Evolutionary conservation across 2,888 invertebrate species (phyloP), one percentile per base, ranked within the genome.

Genomic region (Belgica antarctica): DNA sequence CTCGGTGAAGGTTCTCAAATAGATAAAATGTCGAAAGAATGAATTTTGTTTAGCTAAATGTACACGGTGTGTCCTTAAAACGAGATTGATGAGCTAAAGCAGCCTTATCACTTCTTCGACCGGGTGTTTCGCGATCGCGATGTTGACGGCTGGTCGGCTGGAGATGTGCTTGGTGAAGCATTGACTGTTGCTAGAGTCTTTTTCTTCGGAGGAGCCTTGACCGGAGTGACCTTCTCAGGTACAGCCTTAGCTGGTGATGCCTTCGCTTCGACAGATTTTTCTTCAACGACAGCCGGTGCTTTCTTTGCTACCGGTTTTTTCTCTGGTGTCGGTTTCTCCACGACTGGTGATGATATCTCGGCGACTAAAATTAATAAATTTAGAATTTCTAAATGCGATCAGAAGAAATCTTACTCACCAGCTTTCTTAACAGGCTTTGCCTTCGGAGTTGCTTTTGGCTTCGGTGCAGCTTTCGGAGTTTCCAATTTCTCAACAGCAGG

Each of bases 131-230:
- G 52, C 1, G 52, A 28, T 46, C 17, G 65, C 25, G 65, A 47
- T 17, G 65, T 27, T 31, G 31, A 27, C 4, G 59, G 27, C 22
- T 62, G 41, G 5, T 62, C 27, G 12, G 27, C 5, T 34, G 34
- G 28, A 52, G 34, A 19, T 2, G 24, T 8, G 7, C 8, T 28
- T 15, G 41, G 22, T 10, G 34, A 41, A 5, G 41, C 41, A n/a
- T n/a, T n/a, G n/a, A n/a, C n/a, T n/a, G n/a, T 17, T 22, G 34
- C 69, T n/a, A 7, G 12, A 59, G 15, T 19, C 15, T 70, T 57
- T 70, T 73, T 73, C 75, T 75, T 72, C 74, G 75, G 73, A 73
- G 74, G 72, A 73, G 73, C 25, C 73, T 73, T 72, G 73, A 71
- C 59, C 74, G 71, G 62, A 24, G 71, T 52, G 8, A 24, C 22